Evolutionary conservation across 2,888 invertebrate species (phyloP), one percentile per base, ranked within the genome.

Genomic region (Anoncus sp.): DNA sequence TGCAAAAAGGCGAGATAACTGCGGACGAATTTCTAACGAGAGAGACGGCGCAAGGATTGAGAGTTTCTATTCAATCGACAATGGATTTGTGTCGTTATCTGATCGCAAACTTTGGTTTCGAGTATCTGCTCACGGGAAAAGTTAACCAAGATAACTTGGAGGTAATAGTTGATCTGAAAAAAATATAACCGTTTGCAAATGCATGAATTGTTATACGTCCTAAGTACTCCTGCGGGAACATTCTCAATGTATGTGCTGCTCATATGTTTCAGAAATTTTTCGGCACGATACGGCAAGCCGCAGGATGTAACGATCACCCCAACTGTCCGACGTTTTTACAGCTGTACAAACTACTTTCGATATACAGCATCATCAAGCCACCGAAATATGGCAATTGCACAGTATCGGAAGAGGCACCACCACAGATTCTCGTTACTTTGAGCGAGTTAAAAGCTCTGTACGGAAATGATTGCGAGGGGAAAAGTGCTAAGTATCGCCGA

Each of bases 71-170:
- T 49, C 22, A 49, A 49, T 49, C 49, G 9, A 49, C 49, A 10
- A 49, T 49, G 49, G 49, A 49, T 49, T 7, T n/a, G n/a, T 49
- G 49, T 22, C 18, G 49, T 22, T 22, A 49, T 5, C 22, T 49
- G 2, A 49, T 12, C 5, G 22, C 2, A 2, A 49, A 49, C 0
- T 49, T 22, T 22, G 49, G 6, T 0, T 49, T 49, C 22, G 7
- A 9, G 20, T 49, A 49, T 5, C 22, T 49, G 22, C 14, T 49
- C 12, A 49, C 22, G 2, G 49, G 49, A 49, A 49, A 49, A 49
- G 3, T 49, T 2, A 49, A 49, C 14, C 49, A 49, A 22, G 83
- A 82, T 45, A 79, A 80, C 62, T 67, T 81, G 45, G 80, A 82
- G 78, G 82, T 83, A 62, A 60, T 45, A 45, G n/a, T n/a, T 45